These are phyloP conservation scores for Halichondria panicea DNA, from an alignment of 37 sponge, comb jelly and placozoan genomes.

Conservation along the genomic window DNA sequence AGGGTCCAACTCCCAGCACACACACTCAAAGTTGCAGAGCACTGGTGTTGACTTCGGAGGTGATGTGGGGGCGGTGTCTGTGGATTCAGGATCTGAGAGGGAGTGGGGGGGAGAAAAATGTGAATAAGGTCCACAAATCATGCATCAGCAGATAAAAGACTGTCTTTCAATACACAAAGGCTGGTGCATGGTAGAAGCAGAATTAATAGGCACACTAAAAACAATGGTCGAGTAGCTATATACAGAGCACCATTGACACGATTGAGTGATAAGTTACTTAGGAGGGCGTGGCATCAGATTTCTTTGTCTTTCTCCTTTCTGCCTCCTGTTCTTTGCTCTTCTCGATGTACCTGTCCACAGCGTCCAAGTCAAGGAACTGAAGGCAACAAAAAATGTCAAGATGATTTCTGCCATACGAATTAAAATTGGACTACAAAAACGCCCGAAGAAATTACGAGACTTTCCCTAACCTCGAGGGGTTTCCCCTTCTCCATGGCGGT, in stretches of 20 bases:
- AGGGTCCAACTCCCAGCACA: slow-evolving; percentile 92
- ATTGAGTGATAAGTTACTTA: no score
- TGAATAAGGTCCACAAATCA: no score
- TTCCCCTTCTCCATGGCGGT: slow-evolving; percentile 92
- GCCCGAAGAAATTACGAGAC: background rate
- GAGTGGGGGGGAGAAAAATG: background rate
- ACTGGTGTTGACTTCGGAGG: background rate
- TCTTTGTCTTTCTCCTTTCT: slow-evolving; percentile 84
- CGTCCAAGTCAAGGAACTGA: slow-evolving; percentile 84
- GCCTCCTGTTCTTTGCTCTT: slow-evolving; percentile 86
- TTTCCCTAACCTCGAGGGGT: slow-evolving; percentile 54
- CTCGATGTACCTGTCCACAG: slow-evolving; percentile 82
- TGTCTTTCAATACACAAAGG: no score
- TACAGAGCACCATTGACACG: no score
- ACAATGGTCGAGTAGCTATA: no score
- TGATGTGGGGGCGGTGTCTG: slow-evolving; percentile 1
- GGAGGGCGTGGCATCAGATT: slow-evolving; percentile 26
- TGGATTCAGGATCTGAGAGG: background rate
- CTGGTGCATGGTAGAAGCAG: no score
- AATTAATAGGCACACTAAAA: no score
- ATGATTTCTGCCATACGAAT: no score
- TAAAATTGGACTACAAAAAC: no score
- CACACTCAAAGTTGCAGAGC: slow-evolving; percentile 59
- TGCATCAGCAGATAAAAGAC: no score
- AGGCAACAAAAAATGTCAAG: no score